Percentiles rank a stretch among this genome's conserved stretches.
These are phyloP conservation scores for Psilopogon haemacephalus DNA, from an alignment of 2,113 vertebrate species.

Conservation along the genomic window DNA sequence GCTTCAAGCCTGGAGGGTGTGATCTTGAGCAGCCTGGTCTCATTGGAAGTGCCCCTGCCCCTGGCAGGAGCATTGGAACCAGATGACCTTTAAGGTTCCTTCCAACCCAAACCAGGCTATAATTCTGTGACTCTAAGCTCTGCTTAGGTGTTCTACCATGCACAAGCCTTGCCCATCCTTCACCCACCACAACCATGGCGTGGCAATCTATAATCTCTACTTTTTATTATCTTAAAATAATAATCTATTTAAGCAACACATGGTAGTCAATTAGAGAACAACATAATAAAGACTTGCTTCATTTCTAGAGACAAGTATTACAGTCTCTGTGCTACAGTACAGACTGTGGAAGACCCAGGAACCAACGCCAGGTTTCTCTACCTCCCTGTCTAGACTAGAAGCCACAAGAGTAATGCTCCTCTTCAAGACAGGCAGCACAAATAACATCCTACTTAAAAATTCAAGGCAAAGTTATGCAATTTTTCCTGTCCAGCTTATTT, in stretches of 20 bases:
- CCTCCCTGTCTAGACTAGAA: constrained; percentile 46
- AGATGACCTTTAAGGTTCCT: no score
- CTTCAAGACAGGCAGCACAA: constrained; percentile 21
- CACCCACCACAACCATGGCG: neutral
- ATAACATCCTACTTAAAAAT: constrained; percentile 18
- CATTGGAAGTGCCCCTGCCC: no score
- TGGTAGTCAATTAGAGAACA: neutral
- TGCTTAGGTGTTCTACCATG: neutral
- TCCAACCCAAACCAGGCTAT: no score
- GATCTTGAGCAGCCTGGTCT: no score
- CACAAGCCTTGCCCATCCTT: neutral
- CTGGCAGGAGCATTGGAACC: no score
- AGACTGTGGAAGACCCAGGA: neutral
- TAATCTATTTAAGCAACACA: neutral
- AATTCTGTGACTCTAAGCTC: neutral
- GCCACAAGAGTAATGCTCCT: constrained; percentile 1
- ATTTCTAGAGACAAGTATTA: neutral
- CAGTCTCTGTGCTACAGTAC: neutral
- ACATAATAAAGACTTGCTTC: neutral
- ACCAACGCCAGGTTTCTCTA: constrained; percentile 11
- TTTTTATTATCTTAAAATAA: neutral
- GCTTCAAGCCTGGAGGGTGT: no score
- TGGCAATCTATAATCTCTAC: neutral
- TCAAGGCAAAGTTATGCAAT: constrained; percentile 25
- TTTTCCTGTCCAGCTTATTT: constrained; percentile 39